Base-by-base conservation (phyloP, 1,140 invertebrate genomes). In the Drosophila pectinifera region DNA sequence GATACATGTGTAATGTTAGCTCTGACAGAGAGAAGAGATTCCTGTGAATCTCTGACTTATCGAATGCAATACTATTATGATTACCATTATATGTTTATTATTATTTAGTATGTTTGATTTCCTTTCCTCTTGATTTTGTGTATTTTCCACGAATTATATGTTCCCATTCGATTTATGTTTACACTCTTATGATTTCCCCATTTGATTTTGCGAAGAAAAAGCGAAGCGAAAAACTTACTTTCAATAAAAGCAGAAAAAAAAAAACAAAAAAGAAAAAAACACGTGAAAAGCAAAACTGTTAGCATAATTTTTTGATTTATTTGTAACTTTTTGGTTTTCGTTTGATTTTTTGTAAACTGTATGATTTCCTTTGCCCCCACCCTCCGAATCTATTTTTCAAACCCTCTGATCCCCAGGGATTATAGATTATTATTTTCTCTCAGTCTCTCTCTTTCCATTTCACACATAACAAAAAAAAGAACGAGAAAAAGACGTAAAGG, bases 121-220 rank as follows among this genome's bases (percentile, higher is more conserved):
- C 59, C 24, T 58, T 64, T 69, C 22, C 55, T 53, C 49, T 74
- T 63, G 41, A 68, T 73, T 73, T 78, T 62, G 63, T 70, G 65
- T 69, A 56, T 70, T 56, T 20, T 14, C 28, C 28, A 51, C 28
- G 11, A 34, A 34, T 34, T 36, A 53, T 36, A 53, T 53, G 48
- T 51, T 51, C 28, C 13, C 48, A 51, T 51, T 51, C 46, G 14
- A 53, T 73, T 70, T 68, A 74, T 69, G 64, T 65, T 67, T 38
- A 65, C 14, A 78, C 80, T 75, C 56, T 86, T 86, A 86, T 88
- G 72, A 85, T 86, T 88, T 86, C 18, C 49, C 5, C 42, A 46
- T 65, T 70, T 74, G 54, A 80, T 85, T 84, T 85, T 48, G 67
- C 54, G 14, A 59, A 45, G 18, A 59, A 55, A 59, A 56, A 61